phyloP scores from a whole-genome alignment of 2,888 invertebrate species.

The Cerastis rubricosa region DNA sequence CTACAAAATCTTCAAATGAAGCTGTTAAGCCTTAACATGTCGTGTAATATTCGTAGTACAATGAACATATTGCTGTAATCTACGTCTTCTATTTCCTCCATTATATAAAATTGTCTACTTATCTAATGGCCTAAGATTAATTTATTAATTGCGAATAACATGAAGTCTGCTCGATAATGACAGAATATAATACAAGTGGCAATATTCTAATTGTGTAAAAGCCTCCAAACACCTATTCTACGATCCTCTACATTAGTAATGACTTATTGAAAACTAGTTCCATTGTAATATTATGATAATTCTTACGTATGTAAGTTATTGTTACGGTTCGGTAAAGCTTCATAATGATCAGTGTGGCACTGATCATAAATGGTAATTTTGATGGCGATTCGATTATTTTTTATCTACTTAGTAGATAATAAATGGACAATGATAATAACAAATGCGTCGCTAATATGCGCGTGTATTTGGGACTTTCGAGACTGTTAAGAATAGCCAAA shows the following conservation, averaged over 20 bases:
- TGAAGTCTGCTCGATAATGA: slow-evolving; percentile 80
- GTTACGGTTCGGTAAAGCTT: slow-evolving; percentile 87
- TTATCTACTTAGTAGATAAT: slow-evolving; percentile 66
- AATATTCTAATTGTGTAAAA: slow-evolving; percentile 88
- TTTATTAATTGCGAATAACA: slow-evolving; percentile 80
- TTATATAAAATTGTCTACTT: slow-evolving; percentile 87
- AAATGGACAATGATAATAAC: slow-evolving; percentile 58
- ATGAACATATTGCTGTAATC: slow-evolving; percentile 70
- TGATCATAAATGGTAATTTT: slow-evolving; percentile 61
- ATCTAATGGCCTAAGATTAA: slow-evolving; percentile 71
- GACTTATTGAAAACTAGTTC: slow-evolving; percentile 73
- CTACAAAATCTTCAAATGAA: slow-evolving; percentile 72
- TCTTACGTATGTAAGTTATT: slow-evolving; percentile 87
- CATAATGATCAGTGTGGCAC: slow-evolving; percentile 69
- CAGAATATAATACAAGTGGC: slow-evolving; percentile 84
- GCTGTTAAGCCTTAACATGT: slow-evolving; percentile 71
- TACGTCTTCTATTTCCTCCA: slow-evolving; percentile 72
- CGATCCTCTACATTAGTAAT: slow-evolving; percentile 77
- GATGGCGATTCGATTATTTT: slow-evolving; percentile 55
- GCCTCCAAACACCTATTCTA: slow-evolving; percentile 89
- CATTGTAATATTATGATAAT: slow-evolving; percentile 71
- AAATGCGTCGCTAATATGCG: slow-evolving; percentile 35
- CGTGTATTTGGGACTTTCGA: slow-evolving; percentile 28
- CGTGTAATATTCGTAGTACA: slow-evolving; percentile 65
- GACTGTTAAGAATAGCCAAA: slow-evolving; percentile 26